Evolutionary conservation across 2,113 vertebrate genomes (phyloP), one percentile per base, ranked within the genome.

Genomic region (Hemichromis elongatus): DNA sequence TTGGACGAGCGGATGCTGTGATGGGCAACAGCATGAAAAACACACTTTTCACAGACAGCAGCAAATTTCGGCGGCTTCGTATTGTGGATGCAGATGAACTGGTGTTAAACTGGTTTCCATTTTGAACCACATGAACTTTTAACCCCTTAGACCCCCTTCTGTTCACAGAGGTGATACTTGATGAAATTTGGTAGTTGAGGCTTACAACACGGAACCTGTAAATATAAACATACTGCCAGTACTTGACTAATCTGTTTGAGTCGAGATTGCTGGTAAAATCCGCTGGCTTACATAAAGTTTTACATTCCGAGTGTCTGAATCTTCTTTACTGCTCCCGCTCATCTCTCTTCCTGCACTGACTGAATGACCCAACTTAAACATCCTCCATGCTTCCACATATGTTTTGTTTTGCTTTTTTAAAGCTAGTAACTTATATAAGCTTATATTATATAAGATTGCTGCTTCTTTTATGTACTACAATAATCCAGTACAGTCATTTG

Each of bases 1-100:
- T 96, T 97, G 0, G 97, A 98, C 28, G 96, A 97, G 75, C 98
- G 97, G 77, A 99, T 53, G 3, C 98, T 99, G 92, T 18, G 45
- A 50, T 3, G 18, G 19, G 9, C 9, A 19, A 75, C 10, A 50
- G 9, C 21, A 50, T 12, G 4, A 53, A 24, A 63, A 61, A 10
- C 42, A 47, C 53, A 21, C 5, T 4, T 33, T 63, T 37, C 6
- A 47, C 79, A 30, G 56, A 13, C 18, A 13, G 40, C 19, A 47
- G 5, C 40, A 50, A 30, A 30, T 50, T 75, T 75, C 68, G 30
- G 68, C 45, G 52, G 3, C 10, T 75, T 75, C 70, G 1, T 30
- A 1, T 30, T 52, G 9, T 30, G 70, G 1, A 28, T 73, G 40
- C 40, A 73, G 24, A 73, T 4, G 1, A 63, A 45, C n/a, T 70